These are phyloP conservation scores for Poecilia picta DNA, from an alignment of 2,797 vertebrate genomes.

Conservation along the genomic window DNA sequence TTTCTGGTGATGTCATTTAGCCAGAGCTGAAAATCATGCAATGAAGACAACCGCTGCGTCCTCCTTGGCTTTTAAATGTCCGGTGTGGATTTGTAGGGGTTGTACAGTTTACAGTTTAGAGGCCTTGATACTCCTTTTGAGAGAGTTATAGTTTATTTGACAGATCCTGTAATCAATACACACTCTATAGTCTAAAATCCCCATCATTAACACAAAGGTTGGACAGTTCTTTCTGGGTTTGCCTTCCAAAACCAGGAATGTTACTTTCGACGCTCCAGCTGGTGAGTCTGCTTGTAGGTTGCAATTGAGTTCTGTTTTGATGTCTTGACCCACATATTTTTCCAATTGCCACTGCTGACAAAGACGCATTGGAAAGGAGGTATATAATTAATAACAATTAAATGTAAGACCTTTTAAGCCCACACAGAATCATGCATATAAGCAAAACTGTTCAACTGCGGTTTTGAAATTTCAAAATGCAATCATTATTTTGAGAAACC, in stretches of 20 bases:
- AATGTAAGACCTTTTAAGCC: not conserved
- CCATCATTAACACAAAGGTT: conserved; percentile 70
- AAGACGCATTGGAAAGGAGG: conserved; percentile 59
- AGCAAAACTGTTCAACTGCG: not conserved
- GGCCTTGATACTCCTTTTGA: conserved; percentile 64
- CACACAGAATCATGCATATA: not conserved
- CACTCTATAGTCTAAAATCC: conserved; percentile 59
- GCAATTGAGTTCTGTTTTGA: conserved; percentile 63
- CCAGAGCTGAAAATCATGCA: conserved; percentile 53
- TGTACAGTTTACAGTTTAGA: conserved; percentile 70
- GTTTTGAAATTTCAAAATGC: not conserved
- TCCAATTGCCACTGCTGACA: conserved; percentile 76
- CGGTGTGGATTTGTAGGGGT: conserved; percentile 61
- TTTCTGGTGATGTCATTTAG: conserved; percentile 55
- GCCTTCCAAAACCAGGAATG: conserved; percentile 66
- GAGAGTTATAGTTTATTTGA: conserved; percentile 79
- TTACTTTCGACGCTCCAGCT: conserved; percentile 69
- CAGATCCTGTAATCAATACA: conserved; percentile 83
- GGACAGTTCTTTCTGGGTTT: conserved; percentile 61
- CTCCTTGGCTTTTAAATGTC: conserved; percentile 55
- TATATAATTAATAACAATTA: conserved; percentile 8
- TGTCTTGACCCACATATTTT: conserved; percentile 73
- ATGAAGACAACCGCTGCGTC: conserved; percentile 56
- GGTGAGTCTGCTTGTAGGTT: conserved; percentile 69
- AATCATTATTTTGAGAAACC: not conserved